Conservation (phyloP, 2,888 invertebrate genomes). For the Ophion ventricosus region DNA sequence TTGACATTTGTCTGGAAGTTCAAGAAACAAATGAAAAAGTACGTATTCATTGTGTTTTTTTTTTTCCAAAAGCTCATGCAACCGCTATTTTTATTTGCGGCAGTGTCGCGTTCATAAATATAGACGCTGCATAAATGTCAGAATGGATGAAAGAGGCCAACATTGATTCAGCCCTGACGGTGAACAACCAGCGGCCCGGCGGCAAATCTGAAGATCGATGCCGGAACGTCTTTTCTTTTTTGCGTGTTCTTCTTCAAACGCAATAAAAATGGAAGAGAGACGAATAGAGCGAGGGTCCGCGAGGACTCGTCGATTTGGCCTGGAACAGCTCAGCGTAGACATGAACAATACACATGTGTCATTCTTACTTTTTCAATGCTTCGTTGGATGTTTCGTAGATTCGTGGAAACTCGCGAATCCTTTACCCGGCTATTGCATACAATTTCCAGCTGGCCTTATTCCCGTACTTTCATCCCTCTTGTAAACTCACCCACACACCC, state of each 20-base stretch:
- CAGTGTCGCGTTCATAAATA: not conserved
- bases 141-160: not conserved
- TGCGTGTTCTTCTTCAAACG: not conserved
- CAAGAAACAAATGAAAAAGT: no score
- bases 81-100: no score
- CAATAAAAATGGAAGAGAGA: not conserved
- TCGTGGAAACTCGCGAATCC: constrained; percentile 33
- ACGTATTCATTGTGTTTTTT: no score
- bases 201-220: not conserved
- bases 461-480: not conserved
- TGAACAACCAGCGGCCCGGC: not conserved
- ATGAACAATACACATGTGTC: not conserved
- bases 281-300: not conserved
- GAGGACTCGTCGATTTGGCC: not conserved
- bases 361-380: constrained; percentile 14
- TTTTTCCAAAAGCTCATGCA: no score
- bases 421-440: constrained; percentile 33
- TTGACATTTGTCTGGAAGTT: no score
- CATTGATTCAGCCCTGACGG: not conserved
- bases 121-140: not conserved
- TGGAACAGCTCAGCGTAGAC: not conserved
- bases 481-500: constrained; percentile 1
- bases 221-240: not conserved
- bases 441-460: constrained; percentile 47
- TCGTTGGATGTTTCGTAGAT: constrained; percentile 21